phyloP scores from a whole-genome alignment of 2,888 invertebrate species.

The Pristionchus arcanus region DNA sequence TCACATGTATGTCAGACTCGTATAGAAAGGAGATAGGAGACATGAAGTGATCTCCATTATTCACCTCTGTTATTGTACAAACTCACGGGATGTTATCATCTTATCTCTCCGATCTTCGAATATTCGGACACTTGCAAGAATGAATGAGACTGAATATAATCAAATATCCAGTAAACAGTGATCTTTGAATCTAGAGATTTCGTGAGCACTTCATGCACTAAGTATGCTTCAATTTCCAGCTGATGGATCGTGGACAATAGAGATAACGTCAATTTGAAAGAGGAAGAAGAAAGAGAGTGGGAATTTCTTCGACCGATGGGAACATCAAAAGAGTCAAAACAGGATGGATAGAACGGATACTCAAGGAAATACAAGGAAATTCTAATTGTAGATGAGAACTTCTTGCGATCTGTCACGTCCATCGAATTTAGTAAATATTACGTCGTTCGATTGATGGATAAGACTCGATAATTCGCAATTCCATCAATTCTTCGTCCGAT shows the following conservation, averaged over 20 bases:
- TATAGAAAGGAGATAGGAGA: neutral
- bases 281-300: neutral
- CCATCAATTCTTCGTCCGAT: neutral
- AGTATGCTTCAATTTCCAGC: neutral
- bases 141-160: neutral
- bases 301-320: neutral
- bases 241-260: neutral
- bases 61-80: neutral
- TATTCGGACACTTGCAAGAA: neutral
- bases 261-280: neutral
- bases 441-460: neutral
- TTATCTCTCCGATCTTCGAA: neutral
- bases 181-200: neutral
- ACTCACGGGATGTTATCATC: neutral
- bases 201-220: neutral
- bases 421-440: neutral
- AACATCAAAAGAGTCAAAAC: neutral
- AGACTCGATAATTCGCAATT: neutral
- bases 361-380: neutral
- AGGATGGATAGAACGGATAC: neutral
- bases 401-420: neutral
- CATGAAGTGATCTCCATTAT: neutral
- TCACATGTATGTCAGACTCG: neutral
- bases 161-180: neutral
- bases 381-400: neutral